Conservation (phyloP, 2,797 vertebrate genomes). For the Cyprinodon diabolis region DNA sequence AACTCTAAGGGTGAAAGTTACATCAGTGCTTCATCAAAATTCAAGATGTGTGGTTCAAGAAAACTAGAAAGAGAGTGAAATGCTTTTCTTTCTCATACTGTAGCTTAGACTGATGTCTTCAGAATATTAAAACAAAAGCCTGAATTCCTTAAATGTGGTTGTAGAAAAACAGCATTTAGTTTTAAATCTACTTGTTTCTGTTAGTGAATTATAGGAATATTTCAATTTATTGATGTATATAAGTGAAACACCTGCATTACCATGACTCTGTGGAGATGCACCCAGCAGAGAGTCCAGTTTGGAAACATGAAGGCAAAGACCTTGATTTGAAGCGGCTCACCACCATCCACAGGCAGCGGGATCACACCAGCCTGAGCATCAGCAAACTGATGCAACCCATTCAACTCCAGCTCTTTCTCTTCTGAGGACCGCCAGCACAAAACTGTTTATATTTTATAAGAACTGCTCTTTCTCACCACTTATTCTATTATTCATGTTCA, state of each 20-base stretch:
- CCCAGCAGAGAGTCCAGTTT: conserved; percentile 9
- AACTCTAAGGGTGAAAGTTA: conserved; percentile 7
- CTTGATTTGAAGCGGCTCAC: conserved; percentile 21
- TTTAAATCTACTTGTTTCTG: not conserved
- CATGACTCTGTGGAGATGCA: conserved; percentile 59
- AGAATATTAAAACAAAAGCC: conserved; percentile 1
- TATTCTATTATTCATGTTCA: conserved; percentile 52
- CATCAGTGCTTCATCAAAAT: conserved; percentile 12
- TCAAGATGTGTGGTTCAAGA: not conserved
- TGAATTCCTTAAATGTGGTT: not conserved
- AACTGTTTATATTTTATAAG: conserved; percentile 25
- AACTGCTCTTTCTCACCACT: conserved; percentile 33
- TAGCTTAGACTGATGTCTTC: conserved; percentile 5
- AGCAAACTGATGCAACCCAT: conserved; percentile 32
- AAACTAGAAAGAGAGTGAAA: conserved; percentile 6
- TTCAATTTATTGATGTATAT: not conserved
- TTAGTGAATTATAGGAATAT: not conserved
- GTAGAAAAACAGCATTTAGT: conserved; percentile 7
- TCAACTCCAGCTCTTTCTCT: conserved; percentile 34
- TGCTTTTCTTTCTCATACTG: not conserved
- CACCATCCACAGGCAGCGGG: conserved; percentile 35
- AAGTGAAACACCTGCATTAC: conserved; percentile 24
- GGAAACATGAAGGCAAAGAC: conserved; percentile 28
- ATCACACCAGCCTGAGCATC: conserved; percentile 38
- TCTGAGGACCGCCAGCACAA: conserved; percentile 30